Evolutionary conservation across 2,113 vertebrate genomes (phyloP).

Genomic region (Benitochromis conjunctus): DNA sequence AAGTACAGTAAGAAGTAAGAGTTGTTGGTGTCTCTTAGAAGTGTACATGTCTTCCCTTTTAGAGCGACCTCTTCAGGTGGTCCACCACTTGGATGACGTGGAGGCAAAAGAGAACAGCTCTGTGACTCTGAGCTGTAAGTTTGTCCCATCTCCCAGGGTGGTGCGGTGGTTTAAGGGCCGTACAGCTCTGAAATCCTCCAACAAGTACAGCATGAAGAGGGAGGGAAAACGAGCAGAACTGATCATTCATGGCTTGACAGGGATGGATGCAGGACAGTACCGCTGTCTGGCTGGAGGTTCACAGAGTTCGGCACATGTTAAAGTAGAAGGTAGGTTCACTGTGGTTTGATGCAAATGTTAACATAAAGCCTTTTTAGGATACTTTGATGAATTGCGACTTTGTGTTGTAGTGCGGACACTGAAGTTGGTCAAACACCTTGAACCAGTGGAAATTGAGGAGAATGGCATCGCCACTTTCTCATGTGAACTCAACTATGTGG

Average conservation of each 20-base stretch:
- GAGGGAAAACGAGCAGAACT: conserved; percentile 81
- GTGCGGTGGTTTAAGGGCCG: conserved; percentile 90
- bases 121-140: conserved; percentile 84
- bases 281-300: conserved; percentile 82
- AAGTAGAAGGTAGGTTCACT: conserved; percentile 78
- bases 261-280: conserved; percentile 81
- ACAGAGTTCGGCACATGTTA: conserved; percentile 78
- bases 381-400: not conserved
- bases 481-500: conserved; percentile 88
- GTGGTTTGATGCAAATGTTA: not conserved
- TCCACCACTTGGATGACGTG: conserved; percentile 81
- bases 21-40: not conserved
- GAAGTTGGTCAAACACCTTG: conserved; percentile 78
- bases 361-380: not conserved
- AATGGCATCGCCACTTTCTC: conserved; percentile 69
- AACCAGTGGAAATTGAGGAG: conserved; percentile 80
- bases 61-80: conserved; percentile 85
- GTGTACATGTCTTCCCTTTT: not conserved
- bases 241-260: conserved; percentile 77
- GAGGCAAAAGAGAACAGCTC: conserved; percentile 80
- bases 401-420: conserved; percentile 74
- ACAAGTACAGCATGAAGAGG: conserved; percentile 81
- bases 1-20: not conserved
- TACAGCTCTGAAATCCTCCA: conserved; percentile 71
- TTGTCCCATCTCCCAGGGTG: conserved; percentile 83